phyloP scores from a whole-genome alignment of 2,113 vertebrate species.

The Anoplopoma fimbria region DNA sequence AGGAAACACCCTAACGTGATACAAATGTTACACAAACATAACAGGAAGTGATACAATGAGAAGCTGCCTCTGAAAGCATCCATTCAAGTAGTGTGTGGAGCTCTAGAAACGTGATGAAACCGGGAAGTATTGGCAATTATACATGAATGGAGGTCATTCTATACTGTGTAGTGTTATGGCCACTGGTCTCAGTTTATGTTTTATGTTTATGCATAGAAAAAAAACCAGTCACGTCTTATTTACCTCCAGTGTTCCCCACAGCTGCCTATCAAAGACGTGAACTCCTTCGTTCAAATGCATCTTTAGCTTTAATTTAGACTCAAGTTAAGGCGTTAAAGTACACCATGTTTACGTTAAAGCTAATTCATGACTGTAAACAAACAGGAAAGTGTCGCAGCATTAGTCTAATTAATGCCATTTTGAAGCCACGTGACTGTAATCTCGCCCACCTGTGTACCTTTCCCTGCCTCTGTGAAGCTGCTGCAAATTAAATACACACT shows the following conservation, averaged over 20 bases:
- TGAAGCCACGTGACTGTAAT: conserved; percentile 12
- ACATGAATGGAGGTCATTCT: background rate
- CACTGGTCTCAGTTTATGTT: background rate
- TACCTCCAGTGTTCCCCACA: background rate
- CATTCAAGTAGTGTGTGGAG: background rate
- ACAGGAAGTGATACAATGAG: background rate
- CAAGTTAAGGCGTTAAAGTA: background rate
- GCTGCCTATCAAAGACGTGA: background rate
- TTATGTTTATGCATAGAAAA: background rate
- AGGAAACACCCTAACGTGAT: background rate
- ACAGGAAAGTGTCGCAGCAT: background rate
- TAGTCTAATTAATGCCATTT: background rate
- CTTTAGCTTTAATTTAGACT: background rate
- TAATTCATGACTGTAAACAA: background rate
- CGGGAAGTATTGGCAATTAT: background rate
- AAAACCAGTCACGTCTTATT: background rate
- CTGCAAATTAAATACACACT: background rate
- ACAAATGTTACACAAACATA: background rate
- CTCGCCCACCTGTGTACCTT: background rate
- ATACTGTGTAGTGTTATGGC: background rate
- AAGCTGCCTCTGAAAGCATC: background rate
- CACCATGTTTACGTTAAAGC: background rate
- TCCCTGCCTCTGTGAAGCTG: background rate
- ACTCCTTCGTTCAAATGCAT: background rate
- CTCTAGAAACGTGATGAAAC: background rate